These are phyloP conservation scores for Drosophila nigrodunni DNA, from an alignment of 1,140 invertebrate genomes.

Conservation along the genomic window DNA sequence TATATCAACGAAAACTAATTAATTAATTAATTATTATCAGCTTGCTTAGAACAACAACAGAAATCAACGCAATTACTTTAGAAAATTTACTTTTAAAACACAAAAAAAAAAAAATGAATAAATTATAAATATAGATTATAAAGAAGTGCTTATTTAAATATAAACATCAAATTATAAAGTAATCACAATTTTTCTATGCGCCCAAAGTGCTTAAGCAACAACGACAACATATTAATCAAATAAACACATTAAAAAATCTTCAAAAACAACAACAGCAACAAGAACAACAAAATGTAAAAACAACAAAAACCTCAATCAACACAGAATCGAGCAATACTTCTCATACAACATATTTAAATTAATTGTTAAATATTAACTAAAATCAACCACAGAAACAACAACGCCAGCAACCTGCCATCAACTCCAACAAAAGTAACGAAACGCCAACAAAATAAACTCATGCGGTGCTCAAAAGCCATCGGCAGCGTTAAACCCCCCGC, in stretches of 20 bases:
- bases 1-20: slow-evolving; percentile 56
- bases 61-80: slow-evolving; percentile 76
- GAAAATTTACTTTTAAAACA: slow-evolving; percentile 71
- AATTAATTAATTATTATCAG: slow-evolving; percentile 45
- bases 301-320: slow-evolving; percentile 76
- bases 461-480: slow-evolving; percentile 54
- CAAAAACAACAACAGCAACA: slow-evolving; percentile 36
- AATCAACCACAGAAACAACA: slow-evolving; percentile 39
- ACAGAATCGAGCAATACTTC: slow-evolving; percentile 78
- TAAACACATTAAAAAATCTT: slow-evolving; percentile 19
- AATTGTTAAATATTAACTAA: slow-evolving; percentile 75
- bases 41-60: slow-evolving; percentile 49
- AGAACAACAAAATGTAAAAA: slow-evolving; percentile 40
- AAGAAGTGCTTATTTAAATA: slow-evolving; percentile 70
- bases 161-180: slow-evolving; percentile 30
- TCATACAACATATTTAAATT: slow-evolving; percentile 38
- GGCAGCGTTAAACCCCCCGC: slow-evolving; percentile 28
- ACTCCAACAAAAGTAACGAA: slow-evolving; percentile 12
- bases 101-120: slow-evolving; percentile 10
- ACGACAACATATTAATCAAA: slow-evolving; percentile 21
- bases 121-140: slow-evolving; percentile 31
- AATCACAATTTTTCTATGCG: slow-evolving; percentile 63
- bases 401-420: slow-evolving; percentile 73
- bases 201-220: slow-evolving; percentile 74
- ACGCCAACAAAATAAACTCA: slow-evolving; percentile 56